Evolutionary conservation across 53 echinoderm and acorn worm genomes (phyloP).

Genomic region (Temnopleurus reevesii): DNA sequence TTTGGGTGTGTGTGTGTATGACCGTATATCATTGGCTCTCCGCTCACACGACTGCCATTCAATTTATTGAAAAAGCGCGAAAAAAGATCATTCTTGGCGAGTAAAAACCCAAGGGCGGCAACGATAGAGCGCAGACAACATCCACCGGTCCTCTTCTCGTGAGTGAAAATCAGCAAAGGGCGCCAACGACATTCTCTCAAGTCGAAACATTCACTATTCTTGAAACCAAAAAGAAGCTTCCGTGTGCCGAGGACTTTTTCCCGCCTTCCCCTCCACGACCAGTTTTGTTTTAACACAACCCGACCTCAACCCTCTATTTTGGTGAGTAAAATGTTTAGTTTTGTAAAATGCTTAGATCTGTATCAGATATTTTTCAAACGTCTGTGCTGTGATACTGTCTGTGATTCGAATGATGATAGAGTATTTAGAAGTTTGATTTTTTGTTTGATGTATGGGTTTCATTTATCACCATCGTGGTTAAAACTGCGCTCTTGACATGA

Average conservation of each 20-base stretch:
- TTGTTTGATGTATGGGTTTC: too few species aligned
- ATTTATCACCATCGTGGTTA: too few species aligned
- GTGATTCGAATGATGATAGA: too few species aligned
- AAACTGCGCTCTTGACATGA: too few species aligned
- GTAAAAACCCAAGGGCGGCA: constrained; percentile 1
- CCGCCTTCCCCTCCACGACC: neutral
- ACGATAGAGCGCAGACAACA: neutral
- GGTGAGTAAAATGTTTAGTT: neutral
- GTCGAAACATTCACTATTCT: neutral
- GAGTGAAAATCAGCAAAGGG: neutral
- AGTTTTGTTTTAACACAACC: neutral
- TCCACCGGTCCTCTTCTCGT: neutral
- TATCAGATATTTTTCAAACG: too few species aligned
- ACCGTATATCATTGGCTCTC: constrained; percentile 24
- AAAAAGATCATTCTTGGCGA: constrained; percentile 39
- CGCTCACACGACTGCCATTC: constrained; percentile 12
- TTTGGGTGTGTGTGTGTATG: neutral
- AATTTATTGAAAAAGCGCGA: neutral
- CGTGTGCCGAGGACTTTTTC: neutral
- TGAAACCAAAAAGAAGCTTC: neutral
- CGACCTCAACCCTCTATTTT: neutral
- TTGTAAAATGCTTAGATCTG: too few species aligned
- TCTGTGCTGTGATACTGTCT: too few species aligned
- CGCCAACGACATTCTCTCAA: neutral
- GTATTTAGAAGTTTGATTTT: too few species aligned